Evolutionary conservation across 1,140 invertebrate genomes (phyloP), one percentile per base, ranked within the genome.

Genomic region (Bombus superbus): DNA sequence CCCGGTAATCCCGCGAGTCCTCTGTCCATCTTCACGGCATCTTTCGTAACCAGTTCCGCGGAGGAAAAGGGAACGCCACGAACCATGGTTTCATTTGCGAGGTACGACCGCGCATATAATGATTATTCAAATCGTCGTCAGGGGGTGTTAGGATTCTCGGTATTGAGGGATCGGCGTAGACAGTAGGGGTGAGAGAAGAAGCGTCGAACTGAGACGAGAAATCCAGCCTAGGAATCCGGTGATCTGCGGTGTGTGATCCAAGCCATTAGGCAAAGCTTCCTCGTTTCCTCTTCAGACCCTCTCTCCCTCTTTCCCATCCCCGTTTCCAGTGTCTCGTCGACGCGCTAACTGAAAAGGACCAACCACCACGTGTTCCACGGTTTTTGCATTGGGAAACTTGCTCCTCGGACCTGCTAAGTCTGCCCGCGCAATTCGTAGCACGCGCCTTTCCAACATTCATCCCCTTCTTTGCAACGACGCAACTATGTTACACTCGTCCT

Each of bases 61-160:
- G 57, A 38, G 64, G 75, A 81, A 85, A 76, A 79, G 77, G 75
- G 83, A 69, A 28, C 59, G 32, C 68, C 35, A 68, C 71, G 66
- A 47, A 78, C 82, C 85, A 81, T 83, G 80, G 76, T 90, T 90
- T 90, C 89, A 87, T 90, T 95, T 94, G 93, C 92, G 81, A 91
- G 87, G 87, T 92, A 93, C 90, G 93, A 74, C 91, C 91, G 78
- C 86, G 94, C 94, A 95, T 95, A 94, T 94, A 94, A 95, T 94
- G 93, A 95, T 94, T 94, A 95, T 95, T 95, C 93, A 95, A 95
- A 95, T 95, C 90, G 92, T 92, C 89, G 91, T 82, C 62, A 69
- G 79, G 74, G 81, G 79, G 90, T 83, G 88, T 90, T 86, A 90
- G 88, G 79, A 86, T 83, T 81, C 86, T 69, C 75, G 71, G 69